These are phyloP conservation scores for Pelecanus crispus DNA, from an alignment of 2,113 vertebrate species.

Conservation along the genomic window DNA sequence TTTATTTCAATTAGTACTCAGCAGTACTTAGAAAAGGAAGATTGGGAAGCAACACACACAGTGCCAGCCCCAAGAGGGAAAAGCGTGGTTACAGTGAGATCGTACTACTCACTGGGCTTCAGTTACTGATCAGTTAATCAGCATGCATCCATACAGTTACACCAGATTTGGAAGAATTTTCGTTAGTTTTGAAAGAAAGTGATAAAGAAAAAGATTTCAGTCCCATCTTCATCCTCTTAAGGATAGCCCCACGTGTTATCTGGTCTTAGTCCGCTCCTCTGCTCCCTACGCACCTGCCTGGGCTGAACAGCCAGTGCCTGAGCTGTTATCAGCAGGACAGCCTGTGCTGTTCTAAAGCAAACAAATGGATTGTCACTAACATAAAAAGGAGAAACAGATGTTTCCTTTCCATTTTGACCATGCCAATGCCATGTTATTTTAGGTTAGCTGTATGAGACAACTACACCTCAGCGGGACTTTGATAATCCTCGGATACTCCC, in stretches of 20 bases:
- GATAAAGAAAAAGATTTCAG: neutral
- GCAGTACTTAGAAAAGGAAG: neutral
- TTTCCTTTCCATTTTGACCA: slow-evolving; percentile 53
- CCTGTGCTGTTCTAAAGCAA: slow-evolving; percentile 47
- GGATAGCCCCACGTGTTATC: neutral
- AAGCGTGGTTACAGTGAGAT: neutral
- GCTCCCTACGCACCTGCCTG: neutral
- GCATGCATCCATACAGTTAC: neutral
- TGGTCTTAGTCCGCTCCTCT: neutral
- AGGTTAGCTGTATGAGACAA: slow-evolving; percentile 11
- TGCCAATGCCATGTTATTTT: slow-evolving; percentile 20
- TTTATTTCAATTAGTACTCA: neutral
- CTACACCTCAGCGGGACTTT: neutral
- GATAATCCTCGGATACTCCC: neutral
- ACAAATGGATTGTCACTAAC: slow-evolving; percentile 46
- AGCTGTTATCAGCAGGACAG: slow-evolving; percentile 40
- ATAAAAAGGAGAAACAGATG: slow-evolving; percentile 65
- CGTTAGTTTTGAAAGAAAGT: neutral
- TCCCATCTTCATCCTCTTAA: neutral
- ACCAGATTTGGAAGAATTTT: neutral
- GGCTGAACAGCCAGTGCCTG: neutral
- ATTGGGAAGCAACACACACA: neutral
- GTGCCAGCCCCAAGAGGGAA: neutral
- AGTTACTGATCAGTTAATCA: neutral
- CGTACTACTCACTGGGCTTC: neutral